phyloP scores from a whole-genome alignment of 2,113 vertebrate species.

The Suricata suricatta region DNA sequence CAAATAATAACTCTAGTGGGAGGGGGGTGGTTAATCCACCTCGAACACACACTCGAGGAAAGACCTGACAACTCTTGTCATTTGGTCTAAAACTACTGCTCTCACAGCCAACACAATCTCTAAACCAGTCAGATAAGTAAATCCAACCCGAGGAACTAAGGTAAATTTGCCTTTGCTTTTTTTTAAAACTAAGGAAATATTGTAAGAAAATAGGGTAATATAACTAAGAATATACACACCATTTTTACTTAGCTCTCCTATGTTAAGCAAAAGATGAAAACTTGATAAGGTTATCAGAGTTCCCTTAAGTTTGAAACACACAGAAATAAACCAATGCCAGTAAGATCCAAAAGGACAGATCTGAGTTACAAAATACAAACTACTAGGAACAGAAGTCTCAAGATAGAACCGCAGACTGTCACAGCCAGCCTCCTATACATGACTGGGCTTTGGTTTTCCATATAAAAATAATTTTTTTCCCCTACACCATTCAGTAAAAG shows the following conservation, averaged over 20 bases:
- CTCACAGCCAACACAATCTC: not conserved
- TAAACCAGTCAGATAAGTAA: not conserved
- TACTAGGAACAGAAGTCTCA: not conserved
- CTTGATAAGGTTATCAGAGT: not conserved
- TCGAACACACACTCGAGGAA: not conserved
- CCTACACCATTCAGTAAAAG: not conserved
- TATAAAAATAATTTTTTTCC: not conserved
- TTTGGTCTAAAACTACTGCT: not conserved
- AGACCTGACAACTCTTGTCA: not conserved
- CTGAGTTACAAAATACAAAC: not conserved
- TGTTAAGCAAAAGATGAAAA: not conserved
- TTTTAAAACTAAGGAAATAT: not conserved
- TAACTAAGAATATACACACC: not conserved
- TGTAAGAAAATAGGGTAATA: not conserved
- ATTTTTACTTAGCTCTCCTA: slow-evolving; percentile 16
- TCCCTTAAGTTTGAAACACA: not conserved
- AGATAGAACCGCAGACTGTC: not conserved
- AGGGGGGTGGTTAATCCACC: not conserved
- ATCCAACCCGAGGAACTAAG: not conserved
- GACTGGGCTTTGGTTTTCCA: not conserved
- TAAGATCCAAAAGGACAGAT: not conserved
- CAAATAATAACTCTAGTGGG: not conserved
- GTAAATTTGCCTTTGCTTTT: not conserved
- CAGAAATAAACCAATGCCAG: not conserved
- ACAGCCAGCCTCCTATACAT: not conserved